Conservation (phyloP, 2,797 vertebrate genomes). For the Pseudopleuronectes americanus region DNA sequence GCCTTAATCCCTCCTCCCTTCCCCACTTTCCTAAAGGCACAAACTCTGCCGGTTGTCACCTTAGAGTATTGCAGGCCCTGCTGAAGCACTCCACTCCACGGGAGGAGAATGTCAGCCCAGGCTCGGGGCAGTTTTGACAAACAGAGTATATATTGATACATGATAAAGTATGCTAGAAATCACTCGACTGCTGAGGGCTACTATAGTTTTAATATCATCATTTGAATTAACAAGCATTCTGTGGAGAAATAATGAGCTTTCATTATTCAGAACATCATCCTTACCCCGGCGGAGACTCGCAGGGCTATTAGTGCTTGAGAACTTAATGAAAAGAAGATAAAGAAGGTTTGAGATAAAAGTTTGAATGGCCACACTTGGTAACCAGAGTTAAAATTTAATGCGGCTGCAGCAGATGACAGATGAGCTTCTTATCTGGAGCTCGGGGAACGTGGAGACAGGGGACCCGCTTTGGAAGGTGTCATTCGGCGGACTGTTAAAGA, state of each 20-base stretch:
- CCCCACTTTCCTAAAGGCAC: constrained; percentile 93
- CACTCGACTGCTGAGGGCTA: constrained; percentile 99
- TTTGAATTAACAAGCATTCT: constrained; percentile 99
- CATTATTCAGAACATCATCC: constrained; percentile 99
- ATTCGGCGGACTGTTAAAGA: constrained; percentile 71
- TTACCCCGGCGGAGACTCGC: constrained; percentile 95
- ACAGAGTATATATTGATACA: constrained; percentile 99
- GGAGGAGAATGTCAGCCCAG: constrained; percentile 98
- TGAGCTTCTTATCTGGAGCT: constrained; percentile 85
- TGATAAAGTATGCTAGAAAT: constrained; percentile 99
- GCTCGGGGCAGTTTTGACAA: constrained; percentile 99
- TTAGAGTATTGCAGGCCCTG: constrained; percentile 94
- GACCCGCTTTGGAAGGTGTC: constrained; percentile 73
- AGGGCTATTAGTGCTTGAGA: constrained; percentile 99
- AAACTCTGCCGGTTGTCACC: constrained; percentile 98
- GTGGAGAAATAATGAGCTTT: constrained; percentile 99
- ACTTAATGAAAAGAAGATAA: constrained; percentile 99
- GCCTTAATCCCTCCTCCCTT: constrained; percentile 62
- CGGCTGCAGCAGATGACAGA: constrained; percentile 89
- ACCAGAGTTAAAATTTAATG: constrained; percentile 99
- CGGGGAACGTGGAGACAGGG: constrained; percentile 74
- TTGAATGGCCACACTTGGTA: constrained; percentile 99
- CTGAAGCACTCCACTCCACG: constrained; percentile 93
- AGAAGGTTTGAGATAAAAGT: constrained; percentile 99
- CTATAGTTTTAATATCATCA: constrained; percentile 99